Conservation (phyloP, 2,113 vertebrate genomes). For the Mesitornis unicolor region DNA sequence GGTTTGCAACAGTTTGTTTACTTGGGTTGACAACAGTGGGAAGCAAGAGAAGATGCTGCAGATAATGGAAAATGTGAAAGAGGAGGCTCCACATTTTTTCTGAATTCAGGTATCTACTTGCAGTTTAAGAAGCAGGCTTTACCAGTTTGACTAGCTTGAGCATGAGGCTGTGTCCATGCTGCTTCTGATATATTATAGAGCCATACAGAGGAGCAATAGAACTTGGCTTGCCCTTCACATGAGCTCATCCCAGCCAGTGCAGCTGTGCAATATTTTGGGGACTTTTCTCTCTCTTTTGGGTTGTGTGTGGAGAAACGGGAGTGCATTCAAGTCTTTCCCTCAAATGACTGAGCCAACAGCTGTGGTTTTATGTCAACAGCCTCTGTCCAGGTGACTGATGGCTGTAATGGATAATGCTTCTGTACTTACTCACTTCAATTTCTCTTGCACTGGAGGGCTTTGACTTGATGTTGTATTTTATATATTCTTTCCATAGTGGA, state of each 20-base stretch:
- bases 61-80: neutral
- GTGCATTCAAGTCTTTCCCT: neutral
- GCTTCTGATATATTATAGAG: neutral
- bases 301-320: neutral
- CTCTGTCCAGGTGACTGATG: neutral
- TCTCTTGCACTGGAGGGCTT: neutral
- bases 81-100: neutral
- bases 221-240: neutral
- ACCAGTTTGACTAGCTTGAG: neutral
- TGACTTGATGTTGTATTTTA: neutral
- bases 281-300: neutral
- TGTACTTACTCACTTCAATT: neutral
- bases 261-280: neutral
- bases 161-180: neutral
- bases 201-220: neutral
- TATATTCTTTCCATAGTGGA: neutral
- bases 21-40: neutral
- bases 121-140: neutral
- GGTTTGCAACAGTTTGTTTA: neutral
- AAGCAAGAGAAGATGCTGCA: neutral
- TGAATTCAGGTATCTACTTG: neutral
- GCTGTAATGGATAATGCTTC: neutral
- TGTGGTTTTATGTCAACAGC: neutral
- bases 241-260: neutral
- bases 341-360: neutral